A percentile compares a stretch with the other conserved stretches of the same genome.
phyloP scores from a whole-genome alignment of 2,113 vertebrate genomes.

The Indicator maculatus region DNA sequence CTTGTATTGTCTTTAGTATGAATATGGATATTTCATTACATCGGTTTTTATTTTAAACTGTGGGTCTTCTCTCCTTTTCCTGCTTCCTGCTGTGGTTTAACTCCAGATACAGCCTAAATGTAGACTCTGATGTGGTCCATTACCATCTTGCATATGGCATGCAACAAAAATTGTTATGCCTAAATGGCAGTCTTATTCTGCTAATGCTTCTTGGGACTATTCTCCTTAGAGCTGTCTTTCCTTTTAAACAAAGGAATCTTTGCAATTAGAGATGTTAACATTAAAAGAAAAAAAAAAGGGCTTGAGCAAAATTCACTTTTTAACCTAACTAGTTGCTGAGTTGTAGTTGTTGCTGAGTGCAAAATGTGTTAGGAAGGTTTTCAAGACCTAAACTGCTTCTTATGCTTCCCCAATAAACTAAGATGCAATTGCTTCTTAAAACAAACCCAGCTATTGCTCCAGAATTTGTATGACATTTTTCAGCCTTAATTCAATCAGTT shows the following conservation, averaged over 20 bases:
- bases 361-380: not conserved
- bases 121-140: not conserved
- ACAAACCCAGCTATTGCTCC: not conserved
- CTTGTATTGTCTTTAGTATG: too few species aligned
- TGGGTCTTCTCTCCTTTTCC: too few species aligned
- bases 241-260: not conserved
- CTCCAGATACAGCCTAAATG: too few species aligned
- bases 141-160: not conserved
- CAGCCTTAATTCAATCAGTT: not conserved
- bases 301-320: not conserved
- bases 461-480: not conserved
- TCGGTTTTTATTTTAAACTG: too few species aligned
- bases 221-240: not conserved
- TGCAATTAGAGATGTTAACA: not conserved
- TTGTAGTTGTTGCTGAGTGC: not conserved
- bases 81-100: too few species aligned
- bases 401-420: rapidly evolving
- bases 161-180: not conserved
- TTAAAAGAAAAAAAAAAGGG: not conserved
- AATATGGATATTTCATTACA: too few species aligned
- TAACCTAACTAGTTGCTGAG: rapidly evolving
- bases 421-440: not conserved
- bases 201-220: not conserved
- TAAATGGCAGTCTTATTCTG: not conserved
- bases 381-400: not conserved